These are phyloP conservation scores for Tricholaema leucomelas DNA, from an alignment of 2,113 vertebrate species.

Conservation along the genomic window DNA sequence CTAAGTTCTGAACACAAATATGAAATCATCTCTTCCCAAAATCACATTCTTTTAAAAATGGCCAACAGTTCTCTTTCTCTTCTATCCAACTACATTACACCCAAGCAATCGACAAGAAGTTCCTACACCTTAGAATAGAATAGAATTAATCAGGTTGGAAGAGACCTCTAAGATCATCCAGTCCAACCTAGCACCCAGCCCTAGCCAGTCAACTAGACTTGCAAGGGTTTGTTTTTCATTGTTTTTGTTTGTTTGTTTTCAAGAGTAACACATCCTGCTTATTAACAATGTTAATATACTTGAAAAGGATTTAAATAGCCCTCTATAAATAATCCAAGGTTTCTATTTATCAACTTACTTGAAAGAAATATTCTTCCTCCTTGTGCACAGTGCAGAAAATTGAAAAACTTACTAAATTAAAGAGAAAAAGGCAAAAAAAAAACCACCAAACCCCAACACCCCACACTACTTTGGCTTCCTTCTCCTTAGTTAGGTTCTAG, in stretches of 20 bases:
- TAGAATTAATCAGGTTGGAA: too few species aligned
- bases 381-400: neutral
- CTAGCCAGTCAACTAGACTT: too few species aligned
- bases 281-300: neutral
- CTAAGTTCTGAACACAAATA: neutral
- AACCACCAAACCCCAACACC: too few species aligned
- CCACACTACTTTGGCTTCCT: fast-evolving
- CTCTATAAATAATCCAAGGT: neutral
- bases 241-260: neutral
- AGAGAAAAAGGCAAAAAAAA: neutral
- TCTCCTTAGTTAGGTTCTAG: neutral
- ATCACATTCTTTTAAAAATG: neutral
- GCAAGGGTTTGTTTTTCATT: too few species aligned
- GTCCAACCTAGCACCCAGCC: too few species aligned
- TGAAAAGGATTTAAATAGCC: neutral
- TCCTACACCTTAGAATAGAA: too few species aligned
- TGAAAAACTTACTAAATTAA: neutral
- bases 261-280: neutral
- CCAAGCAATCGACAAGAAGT: neutral
- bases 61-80: neutral
- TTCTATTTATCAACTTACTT: neutral
- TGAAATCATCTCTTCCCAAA: neutral
- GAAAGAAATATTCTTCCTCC: neutral
- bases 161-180: too few species aligned
- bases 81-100: neutral